A percentile compares a stretch with the other conserved stretches of the same genome.
Evolutionary conservation across 2,797 vertebrate genomes (phyloP).

Genomic region (Hephaestus fuliginosus): DNA sequence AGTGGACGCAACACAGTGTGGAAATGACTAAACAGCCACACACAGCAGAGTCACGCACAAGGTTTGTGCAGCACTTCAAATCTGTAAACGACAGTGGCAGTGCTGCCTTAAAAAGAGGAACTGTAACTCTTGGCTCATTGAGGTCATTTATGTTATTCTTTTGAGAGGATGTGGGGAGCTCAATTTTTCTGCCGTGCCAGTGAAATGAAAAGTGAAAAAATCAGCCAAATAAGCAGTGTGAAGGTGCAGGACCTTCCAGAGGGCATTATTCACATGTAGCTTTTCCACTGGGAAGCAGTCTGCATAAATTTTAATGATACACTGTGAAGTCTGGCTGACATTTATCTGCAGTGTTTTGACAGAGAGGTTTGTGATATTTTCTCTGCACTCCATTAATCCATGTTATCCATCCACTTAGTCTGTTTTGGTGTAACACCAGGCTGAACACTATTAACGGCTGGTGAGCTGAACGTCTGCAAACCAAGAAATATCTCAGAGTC

Average conservation of each 20-base stretch:
- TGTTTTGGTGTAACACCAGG: constrained; percentile 8
- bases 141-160: background rate
- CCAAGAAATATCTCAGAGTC: constrained; percentile 27
- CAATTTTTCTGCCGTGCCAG: constrained; percentile 1
- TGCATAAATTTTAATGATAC: constrained; percentile 1
- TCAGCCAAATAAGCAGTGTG: background rate
- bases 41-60: background rate
- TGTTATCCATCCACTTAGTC: background rate
- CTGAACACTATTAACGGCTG: background rate
- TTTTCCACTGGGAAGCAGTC: background rate
- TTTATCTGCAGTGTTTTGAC: background rate
- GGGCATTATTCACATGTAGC: background rate
- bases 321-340: background rate
- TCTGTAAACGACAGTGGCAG: background rate
- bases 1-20: background rate
- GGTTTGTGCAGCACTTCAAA: background rate
- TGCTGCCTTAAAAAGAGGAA: constrained; percentile 13
- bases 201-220: constrained; percentile 2
- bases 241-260: background rate
- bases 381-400: background rate
- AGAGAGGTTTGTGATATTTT: constrained; percentile 13
- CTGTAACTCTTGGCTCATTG: background rate
- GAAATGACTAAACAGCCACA: background rate
- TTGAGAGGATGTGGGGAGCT: constrained; percentile 1
- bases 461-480: constrained; percentile 7